These are phyloP conservation scores for Hydrozoanthus tunicans DNA, from an alignment of 64 coral and sea anemone genomes.

Conservation along the genomic window DNA sequence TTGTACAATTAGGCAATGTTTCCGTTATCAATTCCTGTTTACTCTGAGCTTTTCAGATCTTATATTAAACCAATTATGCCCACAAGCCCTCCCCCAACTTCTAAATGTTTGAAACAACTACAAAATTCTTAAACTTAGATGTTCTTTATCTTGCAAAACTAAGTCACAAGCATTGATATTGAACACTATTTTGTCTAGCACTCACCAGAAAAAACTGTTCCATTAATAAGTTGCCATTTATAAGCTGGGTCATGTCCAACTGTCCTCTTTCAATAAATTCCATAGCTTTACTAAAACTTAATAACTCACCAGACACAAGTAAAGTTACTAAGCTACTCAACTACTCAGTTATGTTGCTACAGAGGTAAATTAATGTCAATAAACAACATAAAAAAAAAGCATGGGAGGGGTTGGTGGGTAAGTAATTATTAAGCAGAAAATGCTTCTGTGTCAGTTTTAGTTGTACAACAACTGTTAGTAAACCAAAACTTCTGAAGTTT, in stretches of 20 bases:
- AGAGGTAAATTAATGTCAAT: neutral
- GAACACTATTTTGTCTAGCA: neutral
- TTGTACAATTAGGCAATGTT: neutral
- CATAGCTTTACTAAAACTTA: slow-evolving; percentile 30
- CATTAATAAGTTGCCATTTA: neutral
- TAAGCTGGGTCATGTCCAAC: neutral
- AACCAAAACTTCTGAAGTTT: no score
- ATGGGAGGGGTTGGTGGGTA: slow-evolving; percentile 12
- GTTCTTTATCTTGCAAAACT: neutral
- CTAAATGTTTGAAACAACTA: neutral
- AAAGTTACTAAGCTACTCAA: slow-evolving; percentile 1
- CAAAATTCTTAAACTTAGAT: neutral
- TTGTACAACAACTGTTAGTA: no score
- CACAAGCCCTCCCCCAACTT: neutral
- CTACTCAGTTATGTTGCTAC: neutral
- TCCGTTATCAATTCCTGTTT: neutral
- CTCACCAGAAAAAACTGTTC: slow-evolving; percentile 38
- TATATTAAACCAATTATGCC: neutral
- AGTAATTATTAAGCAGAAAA: no score
- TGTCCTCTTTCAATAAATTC: neutral
- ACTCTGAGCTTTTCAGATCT: neutral
- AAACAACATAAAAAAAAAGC: neutral
- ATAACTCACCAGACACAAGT: neutral
- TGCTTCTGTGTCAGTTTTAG: no score
- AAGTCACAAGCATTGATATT: neutral